A percentile compares a stretch with the other conserved stretches of the same genome.
Conservation (phyloP, 2,888 invertebrate genomes). For the Eustalomyia histrio region DNA sequence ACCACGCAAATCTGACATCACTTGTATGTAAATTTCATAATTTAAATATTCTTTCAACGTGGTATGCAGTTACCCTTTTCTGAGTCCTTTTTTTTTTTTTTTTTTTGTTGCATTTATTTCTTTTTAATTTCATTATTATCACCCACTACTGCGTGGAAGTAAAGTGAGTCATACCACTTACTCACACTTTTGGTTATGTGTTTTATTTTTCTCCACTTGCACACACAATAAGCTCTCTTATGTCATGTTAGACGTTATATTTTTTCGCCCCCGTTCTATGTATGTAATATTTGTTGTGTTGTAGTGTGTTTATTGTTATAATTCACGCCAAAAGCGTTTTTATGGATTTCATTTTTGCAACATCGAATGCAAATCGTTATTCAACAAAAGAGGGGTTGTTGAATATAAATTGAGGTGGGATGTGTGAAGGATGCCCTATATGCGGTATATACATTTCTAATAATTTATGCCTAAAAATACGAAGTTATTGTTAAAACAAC, state of each 20-base stretch:
- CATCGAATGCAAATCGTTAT: background rate
- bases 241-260: constrained; percentile 44
- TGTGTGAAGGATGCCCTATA: background rate
- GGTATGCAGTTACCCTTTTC: background rate
- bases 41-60: background rate
- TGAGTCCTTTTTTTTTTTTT: background rate
- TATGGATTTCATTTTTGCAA: constrained; percentile 43
- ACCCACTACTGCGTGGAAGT: background rate
- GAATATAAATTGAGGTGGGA: background rate
- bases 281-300: constrained; percentile 19
- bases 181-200: constrained; percentile 4
- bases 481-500: too few relatives aligned
- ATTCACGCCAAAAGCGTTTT: constrained; percentile 64
- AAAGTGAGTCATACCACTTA: constrained; percentile 8
- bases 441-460: background rate
- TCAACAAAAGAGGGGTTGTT: constrained; percentile 26
- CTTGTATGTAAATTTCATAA: background rate
- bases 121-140: background rate
- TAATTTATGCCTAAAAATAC: too few relatives aligned
- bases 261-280: constrained; percentile 3
- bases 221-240: constrained; percentile 60
- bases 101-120: background rate
- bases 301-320: constrained; percentile 60
- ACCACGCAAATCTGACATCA: background rate
- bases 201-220: constrained; percentile 23